Conservation (phyloP, 2,888 invertebrate genomes). For the Urechis unicinctus region DNA sequence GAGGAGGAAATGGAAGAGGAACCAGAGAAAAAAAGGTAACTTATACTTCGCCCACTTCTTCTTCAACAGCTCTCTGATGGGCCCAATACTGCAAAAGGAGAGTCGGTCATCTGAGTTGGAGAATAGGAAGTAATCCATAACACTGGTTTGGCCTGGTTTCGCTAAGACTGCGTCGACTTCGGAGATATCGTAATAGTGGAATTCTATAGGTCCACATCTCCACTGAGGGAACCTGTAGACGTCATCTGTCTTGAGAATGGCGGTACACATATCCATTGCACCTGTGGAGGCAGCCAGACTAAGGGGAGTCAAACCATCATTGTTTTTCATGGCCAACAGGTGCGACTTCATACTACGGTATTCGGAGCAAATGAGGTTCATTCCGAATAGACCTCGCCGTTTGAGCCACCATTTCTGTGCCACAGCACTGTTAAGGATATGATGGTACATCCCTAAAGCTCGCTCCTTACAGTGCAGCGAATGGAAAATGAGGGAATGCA, state of each 20-base stretch:
- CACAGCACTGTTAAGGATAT: neutral
- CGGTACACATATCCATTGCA: neutral
- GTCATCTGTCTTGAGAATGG: neutral
- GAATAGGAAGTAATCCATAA: neutral
- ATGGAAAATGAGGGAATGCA: neutral
- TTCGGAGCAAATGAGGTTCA: neutral
- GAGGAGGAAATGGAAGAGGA: neutral
- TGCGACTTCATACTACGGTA: neutral
- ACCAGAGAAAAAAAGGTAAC: neutral
- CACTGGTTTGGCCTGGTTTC: neutral
- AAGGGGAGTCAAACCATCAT: conserved; percentile 1
- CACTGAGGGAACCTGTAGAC: conserved; percentile 4
- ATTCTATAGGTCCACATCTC: neutral
- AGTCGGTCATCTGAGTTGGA: neutral
- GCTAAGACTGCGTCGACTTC: neutral
- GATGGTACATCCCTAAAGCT: neutral
- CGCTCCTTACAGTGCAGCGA: neutral
- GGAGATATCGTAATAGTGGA: neutral
- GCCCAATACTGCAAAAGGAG: neutral
- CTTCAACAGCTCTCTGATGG: neutral
- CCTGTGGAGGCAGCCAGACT: neutral
- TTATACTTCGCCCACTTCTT: conserved; percentile 1
- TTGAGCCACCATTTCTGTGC: neutral
- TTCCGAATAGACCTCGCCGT: neutral
- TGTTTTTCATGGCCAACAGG: neutral